These are phyloP conservation scores for Channa striata DNA, from an alignment of 2,797 vertebrate genomes.

Conservation along the genomic window DNA sequence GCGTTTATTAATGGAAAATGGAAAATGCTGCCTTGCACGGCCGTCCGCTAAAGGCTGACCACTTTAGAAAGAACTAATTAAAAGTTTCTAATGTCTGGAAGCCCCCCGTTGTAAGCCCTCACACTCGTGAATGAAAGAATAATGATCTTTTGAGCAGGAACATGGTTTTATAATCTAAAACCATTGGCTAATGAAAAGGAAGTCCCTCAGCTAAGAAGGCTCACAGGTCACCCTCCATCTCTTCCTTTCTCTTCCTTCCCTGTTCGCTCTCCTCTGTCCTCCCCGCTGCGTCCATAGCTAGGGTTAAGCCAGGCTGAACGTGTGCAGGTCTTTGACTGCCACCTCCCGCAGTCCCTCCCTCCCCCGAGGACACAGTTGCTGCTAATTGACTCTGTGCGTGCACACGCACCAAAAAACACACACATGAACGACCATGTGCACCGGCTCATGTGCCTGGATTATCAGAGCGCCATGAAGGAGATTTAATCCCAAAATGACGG, in stretches of 20 bases:
- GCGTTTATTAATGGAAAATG: background rate
- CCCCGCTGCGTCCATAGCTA: constrained; percentile 47
- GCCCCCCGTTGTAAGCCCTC: constrained; percentile 45
- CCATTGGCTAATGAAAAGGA: constrained; percentile 72
- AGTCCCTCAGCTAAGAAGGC: constrained; percentile 63
- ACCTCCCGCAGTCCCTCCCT: constrained; percentile 52
- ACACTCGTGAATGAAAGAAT: constrained; percentile 73
- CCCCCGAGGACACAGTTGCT: constrained; percentile 59
- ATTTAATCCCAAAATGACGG: constrained; percentile 76
- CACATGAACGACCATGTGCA: constrained; percentile 53
- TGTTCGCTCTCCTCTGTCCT: constrained; percentile 29
- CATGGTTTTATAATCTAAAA: constrained; percentile 73
- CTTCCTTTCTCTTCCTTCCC: constrained; percentile 41
- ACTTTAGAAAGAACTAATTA: constrained; percentile 75
- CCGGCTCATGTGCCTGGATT: constrained; percentile 77
- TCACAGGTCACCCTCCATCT: constrained; percentile 68
- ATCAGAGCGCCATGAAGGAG: constrained; percentile 74
- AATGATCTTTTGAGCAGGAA: constrained; percentile 71
- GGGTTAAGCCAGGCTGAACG: constrained; percentile 68
- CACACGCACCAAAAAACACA: constrained; percentile 24
- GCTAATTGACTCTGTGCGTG: constrained; percentile 71
- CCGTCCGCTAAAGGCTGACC: constrained; percentile 43
- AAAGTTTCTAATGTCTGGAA: constrained; percentile 68
- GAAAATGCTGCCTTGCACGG: background rate
- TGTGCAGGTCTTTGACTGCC: constrained; percentile 55